Evolutionary conservation across 2,113 vertebrate genomes (phyloP).

Genomic region (Malaclemys terrapin): DNA sequence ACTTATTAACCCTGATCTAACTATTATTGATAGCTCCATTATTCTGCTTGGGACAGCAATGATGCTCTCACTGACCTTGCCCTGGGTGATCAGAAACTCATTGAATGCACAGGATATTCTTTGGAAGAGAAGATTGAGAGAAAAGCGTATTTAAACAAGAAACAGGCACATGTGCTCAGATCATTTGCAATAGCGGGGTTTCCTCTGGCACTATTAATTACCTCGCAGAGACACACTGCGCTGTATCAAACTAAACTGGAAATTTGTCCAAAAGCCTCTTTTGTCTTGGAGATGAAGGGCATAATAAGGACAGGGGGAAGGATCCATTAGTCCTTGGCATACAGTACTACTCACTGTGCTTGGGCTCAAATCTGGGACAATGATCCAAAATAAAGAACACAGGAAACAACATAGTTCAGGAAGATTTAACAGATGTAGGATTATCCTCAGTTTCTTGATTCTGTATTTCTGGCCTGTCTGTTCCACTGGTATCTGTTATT

Average conservation of each 20-base stretch:
- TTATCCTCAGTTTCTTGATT: background rate
- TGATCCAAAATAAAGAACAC: background rate
- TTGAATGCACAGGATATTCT: conserved; percentile 56
- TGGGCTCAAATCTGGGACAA: background rate
- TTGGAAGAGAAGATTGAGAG: conserved; percentile 32
- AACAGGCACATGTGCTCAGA: background rate
- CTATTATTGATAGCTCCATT: conserved; percentile 74
- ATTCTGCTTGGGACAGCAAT: conserved; percentile 65
- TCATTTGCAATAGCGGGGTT: background rate
- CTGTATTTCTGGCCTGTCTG: background rate
- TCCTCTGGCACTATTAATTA: conserved; percentile 21
- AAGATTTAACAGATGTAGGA: background rate
- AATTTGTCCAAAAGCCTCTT: conserved; percentile 9
- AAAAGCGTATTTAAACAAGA: conserved; percentile 45
- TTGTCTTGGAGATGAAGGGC: background rate
- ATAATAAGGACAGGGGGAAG: conserved; percentile 1
- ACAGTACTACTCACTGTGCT: background rate
- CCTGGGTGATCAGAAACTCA: conserved; percentile 64
- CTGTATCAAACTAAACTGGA: conserved; percentile 8
- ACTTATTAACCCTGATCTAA: conserved; percentile 74
- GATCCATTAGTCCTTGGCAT: background rate
- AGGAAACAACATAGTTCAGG: background rate
- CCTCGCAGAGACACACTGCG: background rate
- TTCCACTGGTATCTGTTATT: background rate
- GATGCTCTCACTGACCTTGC: conserved; percentile 69